Evolutionary conservation across 2,797 vertebrate genomes (phyloP), one percentile per base, ranked within the genome.

Genomic region (Hypotaenidia okinawae): DNA sequence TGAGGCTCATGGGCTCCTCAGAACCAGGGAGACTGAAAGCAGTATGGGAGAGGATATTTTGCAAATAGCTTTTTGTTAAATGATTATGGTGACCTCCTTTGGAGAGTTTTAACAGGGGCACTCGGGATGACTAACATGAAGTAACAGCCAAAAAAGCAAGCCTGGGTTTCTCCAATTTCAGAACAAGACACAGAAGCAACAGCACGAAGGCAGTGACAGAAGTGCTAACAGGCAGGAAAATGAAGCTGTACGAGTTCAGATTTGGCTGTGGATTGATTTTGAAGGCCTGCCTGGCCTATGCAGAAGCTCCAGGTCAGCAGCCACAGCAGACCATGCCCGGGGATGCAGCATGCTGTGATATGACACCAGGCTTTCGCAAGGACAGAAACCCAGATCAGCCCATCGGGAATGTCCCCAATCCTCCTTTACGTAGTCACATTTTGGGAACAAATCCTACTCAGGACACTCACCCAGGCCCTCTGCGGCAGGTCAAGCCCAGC

Each of bases 71-170:
- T 72, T 83, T 85, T 84, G 47, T 69, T 61, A 78, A 83, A 75
- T 68, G 16, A 33, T 51, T 64, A 79, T 1, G 24, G 37, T 88
- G 83, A 78, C 51, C 51, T 86, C 58, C n/a, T 69, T 49, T 28
- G 24, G 73, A 72, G 77, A 81, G n/a, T 54, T 87, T 86, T 73
- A 87, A 84, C 68, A 80, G n/a, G 35, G 58, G 41, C 62, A 78
- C 8, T 25, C 1, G 0, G 21, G 52, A 67, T 80, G 63, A 82
- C 21, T 89, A 67, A 41, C 41, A 47, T 10, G 47, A 91, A 67
- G 24, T 39, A 86, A 68, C 14, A 70, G 84, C 39, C 81, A 81
- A 84, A 77, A 93, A 77, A 55, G 8, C 13, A 3, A 12, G 55
- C 28, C 33, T 23, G 39, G 5, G 14, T 67, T 74, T 87, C 66